Evolutionary conservation across 2,113 vertebrate species (phyloP).

Genomic region (Lepidothrix coronata): DNA sequence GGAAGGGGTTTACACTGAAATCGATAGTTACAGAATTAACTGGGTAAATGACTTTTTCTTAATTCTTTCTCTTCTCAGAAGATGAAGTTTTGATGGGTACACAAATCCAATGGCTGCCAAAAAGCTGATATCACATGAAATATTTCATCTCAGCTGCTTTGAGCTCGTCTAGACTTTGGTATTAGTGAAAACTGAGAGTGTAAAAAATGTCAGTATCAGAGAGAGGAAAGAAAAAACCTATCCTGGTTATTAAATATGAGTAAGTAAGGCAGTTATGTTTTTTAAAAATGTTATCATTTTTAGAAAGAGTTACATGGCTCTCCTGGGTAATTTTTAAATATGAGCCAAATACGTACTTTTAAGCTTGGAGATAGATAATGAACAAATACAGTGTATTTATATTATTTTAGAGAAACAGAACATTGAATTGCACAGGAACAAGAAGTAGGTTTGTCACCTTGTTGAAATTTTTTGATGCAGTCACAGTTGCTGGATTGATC

Average conservation of each 20-base stretch:
- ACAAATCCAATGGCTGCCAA: conserved; percentile 65
- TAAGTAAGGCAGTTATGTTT: conserved; percentile 34
- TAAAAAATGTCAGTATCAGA: conserved; percentile 11
- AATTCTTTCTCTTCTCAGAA: conserved; percentile 74
- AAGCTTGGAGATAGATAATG: background rate
- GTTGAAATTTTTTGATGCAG: conserved; percentile 39
- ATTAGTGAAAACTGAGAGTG: conserved; percentile 56
- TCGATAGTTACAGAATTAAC: conserved; percentile 67
- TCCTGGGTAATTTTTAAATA: conserved; percentile 30
- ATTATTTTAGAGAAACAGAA: conserved; percentile 7
- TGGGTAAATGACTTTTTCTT: conserved; percentile 63
- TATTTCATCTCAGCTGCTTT: conserved; percentile 52
- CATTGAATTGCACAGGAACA: background rate
- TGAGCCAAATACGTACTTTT: conserved; percentile 32
- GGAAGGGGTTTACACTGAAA: conserved; percentile 62
- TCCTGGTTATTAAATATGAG: conserved; percentile 49
- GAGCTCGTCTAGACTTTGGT: conserved; percentile 37
- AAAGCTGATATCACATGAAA: conserved; percentile 65
- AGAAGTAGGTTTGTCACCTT: conserved; percentile 11
- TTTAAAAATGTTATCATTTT: background rate
- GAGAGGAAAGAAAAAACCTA: background rate
- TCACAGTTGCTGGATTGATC: background rate
- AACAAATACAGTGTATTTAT: background rate
- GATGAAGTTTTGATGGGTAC: conserved; percentile 68
- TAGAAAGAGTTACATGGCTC: background rate